Evolutionary conservation across 2,888 invertebrate species (phyloP), one percentile per base, ranked within the genome.

Genomic region (Tillus elongatus): DNA sequence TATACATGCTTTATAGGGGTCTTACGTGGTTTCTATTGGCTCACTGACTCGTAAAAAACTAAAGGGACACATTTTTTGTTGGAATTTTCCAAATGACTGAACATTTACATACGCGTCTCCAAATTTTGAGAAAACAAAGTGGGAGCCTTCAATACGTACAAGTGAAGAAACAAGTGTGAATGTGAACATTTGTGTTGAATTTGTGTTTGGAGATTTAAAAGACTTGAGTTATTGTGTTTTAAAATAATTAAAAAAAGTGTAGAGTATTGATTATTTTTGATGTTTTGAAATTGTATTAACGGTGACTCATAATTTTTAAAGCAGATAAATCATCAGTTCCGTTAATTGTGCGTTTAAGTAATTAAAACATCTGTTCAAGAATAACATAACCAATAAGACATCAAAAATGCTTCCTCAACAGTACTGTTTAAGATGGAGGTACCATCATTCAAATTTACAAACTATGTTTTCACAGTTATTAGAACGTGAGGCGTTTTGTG

Each of bases 371-470:
- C 24, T 19, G 24, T 19, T 19, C n/a, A 19, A 6, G n/a, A n/a
- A 8, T 29, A 32, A 32, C 27, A 27, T 33, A 29, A 40, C 19
- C 30, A 36, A 28, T 30, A 12, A 13, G 51, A 43, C 24, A 34
- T 32, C 29, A 47, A 67, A 68, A 66, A 84, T 85, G 83, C 72
- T 79, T 69, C 82, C 86, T 37, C 90, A 90, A 68, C 89, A 90
- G 68, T 91, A 90, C 70, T 91, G 90, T 63, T 70, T 91, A 52
- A 71, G 89, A 67, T 91, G 90, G 90, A 90, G 89, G 60, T 88
- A 90, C 67, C 90, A 91, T 68, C 88, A 89, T 67, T 82, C 83
- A 48, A 91, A 91, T 64, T 73, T 91, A 49, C 87, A 88, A 70
- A 84, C 79, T 16, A 88, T 88, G 81, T 89, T 89, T 68, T 84